phyloP scores from a whole-genome alignment of 2,113 vertebrate species.

The Aramus guarauna region DNA sequence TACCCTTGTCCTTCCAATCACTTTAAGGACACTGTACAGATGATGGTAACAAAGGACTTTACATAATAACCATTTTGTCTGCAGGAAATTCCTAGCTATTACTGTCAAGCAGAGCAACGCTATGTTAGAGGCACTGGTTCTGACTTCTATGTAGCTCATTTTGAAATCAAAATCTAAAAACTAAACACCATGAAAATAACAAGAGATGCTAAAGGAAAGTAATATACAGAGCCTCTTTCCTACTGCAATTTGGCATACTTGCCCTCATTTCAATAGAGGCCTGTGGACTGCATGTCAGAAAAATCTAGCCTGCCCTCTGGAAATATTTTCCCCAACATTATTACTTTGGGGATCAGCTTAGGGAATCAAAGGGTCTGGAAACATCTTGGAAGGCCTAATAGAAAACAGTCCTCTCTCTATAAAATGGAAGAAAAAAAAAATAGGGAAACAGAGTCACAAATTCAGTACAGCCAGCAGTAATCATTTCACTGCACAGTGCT shows the following conservation, averaged over 20 bases:
- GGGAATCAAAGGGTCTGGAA: neutral
- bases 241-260: accelerated
- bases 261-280: neutral
- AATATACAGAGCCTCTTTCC: neutral
- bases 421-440: neutral
- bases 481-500: accelerated
- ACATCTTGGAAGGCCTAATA: neutral
- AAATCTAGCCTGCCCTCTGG: neutral
- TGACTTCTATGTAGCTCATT: neutral
- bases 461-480: accelerated
- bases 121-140: neutral
- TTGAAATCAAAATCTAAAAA: neutral
- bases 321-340: neutral
- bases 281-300: neutral
- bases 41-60: neutral
- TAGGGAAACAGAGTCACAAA: neutral
- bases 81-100: neutral
- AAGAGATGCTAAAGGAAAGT: neutral
- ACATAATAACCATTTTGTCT: neutral
- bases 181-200: accelerated
- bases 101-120: neutral
- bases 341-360: neutral
- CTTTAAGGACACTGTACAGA: neutral
- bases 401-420: neutral
- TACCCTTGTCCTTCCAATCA: neutral